A percentile compares a stretch with the other conserved stretches of the same genome.
Conservation (phyloP, 2,797 vertebrate genomes). For the Sebastes ruberrimus region DNA sequence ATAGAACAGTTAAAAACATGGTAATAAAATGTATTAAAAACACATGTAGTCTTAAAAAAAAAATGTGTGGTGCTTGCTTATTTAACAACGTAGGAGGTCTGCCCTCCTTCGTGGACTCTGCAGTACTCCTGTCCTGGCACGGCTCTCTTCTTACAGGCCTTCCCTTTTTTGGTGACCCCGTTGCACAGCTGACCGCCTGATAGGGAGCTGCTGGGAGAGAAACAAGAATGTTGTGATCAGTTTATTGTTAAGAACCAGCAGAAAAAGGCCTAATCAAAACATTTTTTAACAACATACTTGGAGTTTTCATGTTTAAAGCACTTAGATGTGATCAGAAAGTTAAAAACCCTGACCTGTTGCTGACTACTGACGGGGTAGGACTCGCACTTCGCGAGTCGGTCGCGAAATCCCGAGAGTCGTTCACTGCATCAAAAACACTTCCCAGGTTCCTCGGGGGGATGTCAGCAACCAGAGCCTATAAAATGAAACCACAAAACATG, state of each 20-base stretch:
- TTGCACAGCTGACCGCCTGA: constrained; percentile 76
- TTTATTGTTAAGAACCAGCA: background rate
- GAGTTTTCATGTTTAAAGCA: background rate
- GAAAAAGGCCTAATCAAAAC: background rate
- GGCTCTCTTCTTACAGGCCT: constrained; percentile 84
- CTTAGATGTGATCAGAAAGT: background rate
- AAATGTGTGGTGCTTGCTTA: background rate
- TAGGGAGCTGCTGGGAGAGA: constrained; percentile 64
- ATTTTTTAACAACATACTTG: background rate
- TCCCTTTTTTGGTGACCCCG: constrained; percentile 81
- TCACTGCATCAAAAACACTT: constrained; percentile 16
- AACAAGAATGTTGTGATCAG: no score
- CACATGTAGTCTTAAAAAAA: background rate
- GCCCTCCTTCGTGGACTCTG: constrained; percentile 74
- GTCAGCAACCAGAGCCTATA: constrained; percentile 63
- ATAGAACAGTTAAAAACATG: background rate
- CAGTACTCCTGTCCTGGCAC: constrained; percentile 82
- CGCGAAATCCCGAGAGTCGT: constrained; percentile 43
- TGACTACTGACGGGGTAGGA: constrained; percentile 64
- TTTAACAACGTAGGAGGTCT: constrained; percentile 44
- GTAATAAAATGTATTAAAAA: background rate
- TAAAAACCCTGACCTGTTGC: constrained; percentile 70
- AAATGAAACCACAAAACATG: background rate
- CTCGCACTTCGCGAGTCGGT: constrained; percentile 58
- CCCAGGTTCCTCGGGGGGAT: constrained; percentile 64